Base-by-base conservation (phyloP, 1,140 invertebrate species). In the Euura lappo region DNA sequence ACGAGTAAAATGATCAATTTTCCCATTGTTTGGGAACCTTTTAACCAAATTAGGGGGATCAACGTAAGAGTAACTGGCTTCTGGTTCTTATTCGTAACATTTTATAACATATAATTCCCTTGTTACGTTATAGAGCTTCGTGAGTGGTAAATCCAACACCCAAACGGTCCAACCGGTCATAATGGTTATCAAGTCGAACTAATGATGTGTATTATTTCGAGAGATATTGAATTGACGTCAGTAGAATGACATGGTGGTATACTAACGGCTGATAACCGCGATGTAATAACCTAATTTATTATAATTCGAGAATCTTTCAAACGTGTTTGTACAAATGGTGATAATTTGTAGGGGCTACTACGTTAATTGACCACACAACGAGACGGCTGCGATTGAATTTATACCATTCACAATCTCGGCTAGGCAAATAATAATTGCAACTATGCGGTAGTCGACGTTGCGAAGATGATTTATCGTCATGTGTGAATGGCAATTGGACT, bases 181-280 rank as follows among this genome's bases (percentile, higher is more conserved):
- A 60, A 8, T 60, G 13, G 8, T 60, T n/a, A 60, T 60, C 6
- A 4, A 60, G 10, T 11, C 13, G 51, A 60, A 60, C 10, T 11
- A n/a, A 42, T 64, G 44, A 0, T 68, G 44, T 44, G 42, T 13
- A 68, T 28, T 28, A 28, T 28, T 28, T 28, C 66, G 42, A 68
- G 3, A 68, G 13, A 44, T 68, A 68, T 10, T 68, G 44, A 11
- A 68, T 28, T 68, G 66, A 68, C 66, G 66, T 68, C 66, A 68
- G 42, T 68, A 42, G 66, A 8, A 42, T 42, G 28, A 68, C 66
- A 68, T 68, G 66, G 66, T 68, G 66, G 66, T 68, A 13, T 44
- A 28, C 66, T 10, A 44, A 68, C 42, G 42, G 66, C 44, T 68
- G 66, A 68, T 68, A 68, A 68, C 11, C 10, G 51, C 51, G 2